phyloP scores from a whole-genome alignment of 2,888 invertebrate genomes.

The Neoscelio sp. region DNA sequence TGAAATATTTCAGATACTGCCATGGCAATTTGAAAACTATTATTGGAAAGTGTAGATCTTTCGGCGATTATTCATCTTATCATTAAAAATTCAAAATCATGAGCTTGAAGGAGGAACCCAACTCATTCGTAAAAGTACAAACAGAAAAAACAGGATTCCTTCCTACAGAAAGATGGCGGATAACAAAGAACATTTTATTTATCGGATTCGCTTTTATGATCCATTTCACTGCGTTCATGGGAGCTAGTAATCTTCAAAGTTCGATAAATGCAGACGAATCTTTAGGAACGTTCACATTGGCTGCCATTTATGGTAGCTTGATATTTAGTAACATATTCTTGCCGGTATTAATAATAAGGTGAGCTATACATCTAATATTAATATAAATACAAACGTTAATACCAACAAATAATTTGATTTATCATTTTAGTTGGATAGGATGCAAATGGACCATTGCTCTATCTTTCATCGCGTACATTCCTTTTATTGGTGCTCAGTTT shows the following conservation, averaged over 20 bases:
- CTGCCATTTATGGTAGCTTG: conserved; percentile 94
- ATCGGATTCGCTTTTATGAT: conserved; percentile 95
- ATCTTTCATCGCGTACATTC: conserved; percentile 94
- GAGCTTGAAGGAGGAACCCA: conserved; percentile 25
- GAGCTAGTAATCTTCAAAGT: conserved; percentile 92
- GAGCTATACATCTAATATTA: conserved; percentile 75
- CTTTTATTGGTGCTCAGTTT: conserved; percentile 96
- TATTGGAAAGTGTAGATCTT: no score
- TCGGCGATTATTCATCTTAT: neutral
- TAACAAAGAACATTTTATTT: conserved; percentile 92
- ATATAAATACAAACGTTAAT: neutral
- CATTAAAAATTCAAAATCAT: conserved; percentile 4
- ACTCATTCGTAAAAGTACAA: conserved; percentile 71
- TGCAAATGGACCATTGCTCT: conserved; percentile 95
- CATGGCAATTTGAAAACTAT: neutral
- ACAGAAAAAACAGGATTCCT: conserved; percentile 68
- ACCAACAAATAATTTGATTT: neutral
- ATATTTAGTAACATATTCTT: conserved; percentile 95
- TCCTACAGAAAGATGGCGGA: conserved; percentile 88
- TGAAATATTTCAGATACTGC: neutral
- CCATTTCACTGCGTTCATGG: conserved; percentile 96
- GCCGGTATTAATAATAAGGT: conserved; percentile 93
- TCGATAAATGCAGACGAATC: conserved; percentile 93
- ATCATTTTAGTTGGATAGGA: conserved; percentile 89
- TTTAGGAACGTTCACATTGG: conserved; percentile 92